Evolutionary conservation across 2,113 vertebrate species (phyloP).

Genomic region (Galeopterus variegatus): DNA sequence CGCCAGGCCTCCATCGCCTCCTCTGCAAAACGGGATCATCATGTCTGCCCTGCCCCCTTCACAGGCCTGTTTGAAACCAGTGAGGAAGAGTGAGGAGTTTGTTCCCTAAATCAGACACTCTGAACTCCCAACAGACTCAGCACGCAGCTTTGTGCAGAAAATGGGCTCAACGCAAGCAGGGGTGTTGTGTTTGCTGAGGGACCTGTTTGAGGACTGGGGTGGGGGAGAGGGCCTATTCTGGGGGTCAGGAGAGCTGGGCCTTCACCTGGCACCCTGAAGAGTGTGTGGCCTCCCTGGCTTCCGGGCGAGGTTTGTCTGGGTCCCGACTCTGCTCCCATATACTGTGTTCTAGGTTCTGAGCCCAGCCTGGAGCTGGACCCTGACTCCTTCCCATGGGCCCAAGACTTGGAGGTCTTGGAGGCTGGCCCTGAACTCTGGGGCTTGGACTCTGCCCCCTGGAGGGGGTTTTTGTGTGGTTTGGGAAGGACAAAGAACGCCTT

Average conservation of each 20-base stretch:
- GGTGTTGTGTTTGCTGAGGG: neutral
- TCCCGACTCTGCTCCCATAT: neutral
- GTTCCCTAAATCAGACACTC: neutral
- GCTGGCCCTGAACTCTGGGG: slow-evolving; percentile 85
- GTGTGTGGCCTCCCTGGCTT: neutral
- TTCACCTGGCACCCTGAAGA: neutral
- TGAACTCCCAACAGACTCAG: neutral
- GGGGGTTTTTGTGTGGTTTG: slow-evolving; percentile 87
- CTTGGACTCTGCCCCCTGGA: slow-evolving; percentile 81
- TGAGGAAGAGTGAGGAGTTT: neutral
- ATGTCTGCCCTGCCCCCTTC: neutral
- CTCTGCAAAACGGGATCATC: neutral
- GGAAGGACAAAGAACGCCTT: slow-evolving; percentile 89
- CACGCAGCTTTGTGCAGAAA: neutral
- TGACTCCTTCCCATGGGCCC: slow-evolving; percentile 28
- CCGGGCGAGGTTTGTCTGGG: neutral
- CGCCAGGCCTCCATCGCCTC: neutral
- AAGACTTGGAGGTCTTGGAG: slow-evolving; percentile 52
- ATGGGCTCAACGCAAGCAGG: neutral
- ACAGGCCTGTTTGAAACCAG: neutral
- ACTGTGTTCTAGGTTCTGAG: neutral
- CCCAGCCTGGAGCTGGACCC: neutral
- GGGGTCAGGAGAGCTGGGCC: neutral
- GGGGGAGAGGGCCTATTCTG: neutral
- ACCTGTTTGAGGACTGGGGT: neutral